A percentile compares a stretch with the other conserved stretches of the same genome.
Evolutionary conservation across 1,140 invertebrate species (phyloP).

Genomic region (Pogonomyrmex californicus): DNA sequence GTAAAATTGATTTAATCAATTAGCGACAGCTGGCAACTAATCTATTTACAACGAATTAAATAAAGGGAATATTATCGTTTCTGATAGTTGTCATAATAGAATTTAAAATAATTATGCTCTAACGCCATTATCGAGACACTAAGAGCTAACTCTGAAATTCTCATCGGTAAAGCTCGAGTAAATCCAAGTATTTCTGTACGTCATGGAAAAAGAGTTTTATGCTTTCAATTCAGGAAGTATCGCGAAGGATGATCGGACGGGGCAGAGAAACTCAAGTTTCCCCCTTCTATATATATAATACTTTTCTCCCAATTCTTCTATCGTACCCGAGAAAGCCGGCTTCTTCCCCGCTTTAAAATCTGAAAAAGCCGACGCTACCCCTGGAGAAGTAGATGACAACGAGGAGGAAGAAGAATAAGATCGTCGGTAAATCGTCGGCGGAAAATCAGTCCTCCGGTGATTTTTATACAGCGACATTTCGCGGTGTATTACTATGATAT

Average conservation of each 20-base stretch:
- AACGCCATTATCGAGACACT: not conserved
- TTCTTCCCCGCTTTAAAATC: constrained; percentile 37
- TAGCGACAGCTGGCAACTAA: not conserved
- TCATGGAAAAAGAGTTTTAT: constrained; percentile 12
- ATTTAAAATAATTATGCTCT: constrained; percentile 5
- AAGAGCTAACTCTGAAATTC: not conserved
- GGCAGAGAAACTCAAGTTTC: constrained; percentile 13
- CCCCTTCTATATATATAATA: not conserved
- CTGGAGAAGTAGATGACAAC: constrained; percentile 37
- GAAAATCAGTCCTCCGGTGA: constrained; percentile 61
- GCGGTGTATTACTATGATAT: constrained; percentile 52
- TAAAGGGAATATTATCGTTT: not conserved
- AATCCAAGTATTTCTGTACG: constrained; percentile 53
- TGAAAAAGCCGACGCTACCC: constrained; percentile 33
- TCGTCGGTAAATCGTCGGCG: constrained; percentile 61
- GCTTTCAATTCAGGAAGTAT: constrained; percentile 25
- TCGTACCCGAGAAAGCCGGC: constrained; percentile 33
- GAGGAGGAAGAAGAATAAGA: constrained; percentile 44
- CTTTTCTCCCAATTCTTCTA: constrained; percentile 33
- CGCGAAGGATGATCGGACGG: not conserved
- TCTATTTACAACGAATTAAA: constrained; percentile 13
- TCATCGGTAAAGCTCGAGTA: constrained; percentile 31
- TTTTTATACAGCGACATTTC: constrained; percentile 56
- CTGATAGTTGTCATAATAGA: not conserved
- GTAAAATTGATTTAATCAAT: not conserved